A percentile compares a stretch with the other conserved stretches of the same genome.
phyloP scores from a whole-genome alignment of 2,888 invertebrate species.

The Mimas tiliae region DNA sequence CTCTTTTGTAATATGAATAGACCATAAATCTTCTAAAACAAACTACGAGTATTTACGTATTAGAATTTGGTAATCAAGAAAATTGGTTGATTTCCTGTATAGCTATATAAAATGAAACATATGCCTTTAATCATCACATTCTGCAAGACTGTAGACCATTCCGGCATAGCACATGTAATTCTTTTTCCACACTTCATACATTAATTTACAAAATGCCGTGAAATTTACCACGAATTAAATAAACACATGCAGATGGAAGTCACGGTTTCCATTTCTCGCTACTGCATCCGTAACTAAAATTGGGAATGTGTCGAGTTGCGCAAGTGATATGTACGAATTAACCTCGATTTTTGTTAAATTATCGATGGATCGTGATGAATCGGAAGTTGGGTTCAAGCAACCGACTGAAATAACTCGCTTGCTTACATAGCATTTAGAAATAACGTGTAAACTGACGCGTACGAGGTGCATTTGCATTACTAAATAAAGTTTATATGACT shows the following conservation, averaged over 20 bases:
- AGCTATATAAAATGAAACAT: no score
- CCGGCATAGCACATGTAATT: background rate
- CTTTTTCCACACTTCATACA: background rate
- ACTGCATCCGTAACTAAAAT: slow-evolving; percentile 62
- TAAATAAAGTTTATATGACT: slow-evolving; percentile 38
- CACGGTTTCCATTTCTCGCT: slow-evolving; percentile 48
- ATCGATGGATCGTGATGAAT: slow-evolving; percentile 55
- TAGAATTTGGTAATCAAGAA: no score
- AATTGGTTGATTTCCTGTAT: no score
- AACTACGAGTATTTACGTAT: no score
- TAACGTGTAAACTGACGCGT: slow-evolving; percentile 50
- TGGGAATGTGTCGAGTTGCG: slow-evolving; percentile 51
- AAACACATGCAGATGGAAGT: slow-evolving; percentile 54
- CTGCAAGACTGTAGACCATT: background rate
- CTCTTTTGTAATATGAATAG: no score
- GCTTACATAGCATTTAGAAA: slow-evolving; percentile 50
- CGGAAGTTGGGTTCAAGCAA: slow-evolving; percentile 49
- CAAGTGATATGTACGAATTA: slow-evolving; percentile 72
- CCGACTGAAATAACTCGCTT: slow-evolving; percentile 56
- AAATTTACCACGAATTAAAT: slow-evolving; percentile 30
- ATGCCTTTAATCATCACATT: no score
- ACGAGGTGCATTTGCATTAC: slow-evolving; percentile 44
- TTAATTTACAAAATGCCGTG: slow-evolving; percentile 4
- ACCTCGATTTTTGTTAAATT: slow-evolving; percentile 74
- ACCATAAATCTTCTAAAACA: no score